Percentiles rank a stretch among this genome's conserved stretches.
phyloP scores from a whole-genome alignment of 2,797 vertebrate species.

The Decapterus maruadsi region DNA sequence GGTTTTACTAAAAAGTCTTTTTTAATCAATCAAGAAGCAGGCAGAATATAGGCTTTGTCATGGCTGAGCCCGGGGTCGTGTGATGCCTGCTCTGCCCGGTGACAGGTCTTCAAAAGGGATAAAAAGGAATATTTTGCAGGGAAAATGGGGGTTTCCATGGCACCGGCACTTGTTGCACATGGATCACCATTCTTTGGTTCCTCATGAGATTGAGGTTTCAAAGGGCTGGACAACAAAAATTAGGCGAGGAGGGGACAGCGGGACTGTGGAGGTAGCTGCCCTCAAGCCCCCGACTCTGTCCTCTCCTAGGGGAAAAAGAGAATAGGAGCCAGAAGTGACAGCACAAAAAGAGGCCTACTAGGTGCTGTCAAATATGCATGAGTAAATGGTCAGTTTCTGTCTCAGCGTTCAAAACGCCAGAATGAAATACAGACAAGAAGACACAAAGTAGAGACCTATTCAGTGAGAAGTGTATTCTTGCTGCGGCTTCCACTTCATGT shows the following conservation, averaged over 20 bases:
- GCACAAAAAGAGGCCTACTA: slow-evolving; percentile 84
- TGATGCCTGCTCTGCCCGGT: slow-evolving; percentile 93
- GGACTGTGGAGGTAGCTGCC: slow-evolving; percentile 89
- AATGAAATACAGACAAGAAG: slow-evolving; percentile 58
- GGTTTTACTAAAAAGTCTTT: slow-evolving; percentile 99
- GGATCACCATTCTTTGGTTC: slow-evolving; percentile 89
- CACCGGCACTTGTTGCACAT: slow-evolving; percentile 90
- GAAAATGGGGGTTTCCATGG: slow-evolving; percentile 97
- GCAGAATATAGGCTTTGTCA: slow-evolving; percentile 99
- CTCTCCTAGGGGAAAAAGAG: slow-evolving; percentile 82
- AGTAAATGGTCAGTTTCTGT: slow-evolving; percentile 87
- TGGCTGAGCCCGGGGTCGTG: slow-evolving; percentile 93
- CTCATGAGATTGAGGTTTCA: slow-evolving; percentile 89
- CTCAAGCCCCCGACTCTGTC: slow-evolving; percentile 79
- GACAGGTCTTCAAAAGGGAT: slow-evolving; percentile 98
- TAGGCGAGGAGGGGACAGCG: slow-evolving; percentile 83
- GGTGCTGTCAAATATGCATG: slow-evolving; percentile 86
- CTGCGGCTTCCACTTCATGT: slow-evolving; percentile 82
- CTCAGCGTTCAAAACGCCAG: slow-evolving; percentile 70
- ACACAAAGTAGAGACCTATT: slow-evolving; percentile 65
- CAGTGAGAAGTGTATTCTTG: slow-evolving; percentile 77
- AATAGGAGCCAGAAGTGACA: slow-evolving; percentile 84
- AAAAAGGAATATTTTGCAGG: slow-evolving; percentile 93
- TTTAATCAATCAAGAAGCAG: slow-evolving; percentile 99
- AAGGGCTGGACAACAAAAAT: slow-evolving; percentile 88